Conservation (phyloP, 1,140 invertebrate genomes). For the Hydropsyche tenuis region DNA sequence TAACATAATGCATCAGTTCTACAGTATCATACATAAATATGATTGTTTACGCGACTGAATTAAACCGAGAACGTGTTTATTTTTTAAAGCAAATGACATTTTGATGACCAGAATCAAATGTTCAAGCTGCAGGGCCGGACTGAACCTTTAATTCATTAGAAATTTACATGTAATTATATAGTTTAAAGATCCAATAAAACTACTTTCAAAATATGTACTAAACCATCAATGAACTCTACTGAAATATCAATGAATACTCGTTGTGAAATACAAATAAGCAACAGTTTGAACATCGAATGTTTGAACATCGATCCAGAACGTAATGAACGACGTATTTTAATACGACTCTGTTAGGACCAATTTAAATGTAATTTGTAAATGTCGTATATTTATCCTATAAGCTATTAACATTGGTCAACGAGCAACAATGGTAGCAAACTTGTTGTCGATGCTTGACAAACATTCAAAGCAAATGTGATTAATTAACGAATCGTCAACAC, state of each 20-base stretch:
- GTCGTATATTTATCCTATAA: conserved; percentile 25
- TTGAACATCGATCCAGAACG: too few species aligned
- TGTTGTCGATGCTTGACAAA: too few species aligned
- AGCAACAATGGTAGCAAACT: neutral
- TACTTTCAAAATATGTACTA: too few species aligned
- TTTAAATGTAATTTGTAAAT: conserved; percentile 37
- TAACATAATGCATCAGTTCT: neutral
- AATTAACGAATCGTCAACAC: conserved; percentile 17
- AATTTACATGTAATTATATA: too few species aligned
- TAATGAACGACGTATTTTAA: too few species aligned
- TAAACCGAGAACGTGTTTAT: conserved; percentile 33
- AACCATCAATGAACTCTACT: too few species aligned
- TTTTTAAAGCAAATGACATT: conserved; percentile 38
- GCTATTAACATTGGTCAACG: conserved; percentile 14
- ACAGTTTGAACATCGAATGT: too few species aligned
- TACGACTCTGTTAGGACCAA: conserved; percentile 15
- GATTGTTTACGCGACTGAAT: conserved; percentile 35
- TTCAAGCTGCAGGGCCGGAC: neutral
- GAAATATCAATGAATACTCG: too few species aligned
- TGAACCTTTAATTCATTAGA: too few species aligned
- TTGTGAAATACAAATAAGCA: too few species aligned
- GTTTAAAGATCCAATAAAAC: too few species aligned
- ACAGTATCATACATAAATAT: conserved; percentile 26
- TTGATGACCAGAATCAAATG: conserved; percentile 23
- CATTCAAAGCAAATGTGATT: conserved; percentile 6